Conservation (phyloP, 2,797 vertebrate genomes). For the Margarornis squamiger region DNA sequence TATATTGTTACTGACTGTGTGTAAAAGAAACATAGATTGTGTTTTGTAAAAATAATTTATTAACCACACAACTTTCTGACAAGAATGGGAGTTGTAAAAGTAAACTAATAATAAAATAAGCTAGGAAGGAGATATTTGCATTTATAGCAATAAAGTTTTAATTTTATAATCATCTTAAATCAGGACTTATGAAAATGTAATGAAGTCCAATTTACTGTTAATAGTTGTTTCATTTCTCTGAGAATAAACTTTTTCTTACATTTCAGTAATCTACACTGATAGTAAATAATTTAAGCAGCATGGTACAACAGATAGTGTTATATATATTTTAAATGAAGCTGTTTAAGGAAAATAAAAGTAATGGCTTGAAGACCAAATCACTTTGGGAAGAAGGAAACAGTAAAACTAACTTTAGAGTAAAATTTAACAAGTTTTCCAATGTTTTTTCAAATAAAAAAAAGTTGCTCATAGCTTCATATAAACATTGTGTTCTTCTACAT, state of each 20-base stretch:
- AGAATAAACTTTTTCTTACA: constrained; percentile 19
- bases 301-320: not conserved
- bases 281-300: constrained; percentile 42
- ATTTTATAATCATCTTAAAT: constrained; percentile 57
- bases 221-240: constrained; percentile 34
- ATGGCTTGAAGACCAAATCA: not conserved
- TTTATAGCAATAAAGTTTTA: constrained; percentile 20
- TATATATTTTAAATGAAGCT: not conserved
- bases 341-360: not conserved
- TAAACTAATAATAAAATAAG: constrained; percentile 16
- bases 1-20: not conserved
- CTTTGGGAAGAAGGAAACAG: not conserved
- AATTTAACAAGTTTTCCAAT: not conserved
- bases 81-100: not conserved
- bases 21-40: not conserved
- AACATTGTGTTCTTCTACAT: not conserved
- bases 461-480: not conserved
- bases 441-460: not conserved
- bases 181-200: constrained; percentile 57
- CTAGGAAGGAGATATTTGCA: not conserved
- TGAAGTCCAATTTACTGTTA: constrained; percentile 44
- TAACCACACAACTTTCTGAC: not conserved
- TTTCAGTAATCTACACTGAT: not conserved
- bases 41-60: constrained; percentile 34
- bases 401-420: not conserved